Conservation (phyloP, 2,113 vertebrate species). For the Caranx melampygus region DNA sequence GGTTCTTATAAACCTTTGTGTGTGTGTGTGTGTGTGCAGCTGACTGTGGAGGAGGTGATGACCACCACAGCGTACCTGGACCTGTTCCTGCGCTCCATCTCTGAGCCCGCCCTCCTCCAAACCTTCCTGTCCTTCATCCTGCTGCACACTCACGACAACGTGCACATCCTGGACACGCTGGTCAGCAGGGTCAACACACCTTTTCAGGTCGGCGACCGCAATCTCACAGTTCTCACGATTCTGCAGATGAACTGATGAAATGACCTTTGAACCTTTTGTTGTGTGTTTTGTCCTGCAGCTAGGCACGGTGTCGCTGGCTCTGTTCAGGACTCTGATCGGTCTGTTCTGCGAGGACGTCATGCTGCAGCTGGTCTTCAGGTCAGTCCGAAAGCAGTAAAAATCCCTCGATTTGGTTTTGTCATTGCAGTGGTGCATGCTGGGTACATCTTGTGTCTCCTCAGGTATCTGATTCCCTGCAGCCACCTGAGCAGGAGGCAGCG, state of each 20-base stretch:
- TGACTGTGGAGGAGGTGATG: conserved; percentile 97
- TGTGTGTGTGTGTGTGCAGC: conserved; percentile 72
- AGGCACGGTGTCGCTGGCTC: conserved; percentile 93
- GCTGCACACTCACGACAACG: conserved; percentile 91
- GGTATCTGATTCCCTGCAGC: conserved; percentile 93
- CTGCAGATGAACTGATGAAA: neutral
- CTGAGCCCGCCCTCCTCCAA: conserved; percentile 91
- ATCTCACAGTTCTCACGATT: neutral
- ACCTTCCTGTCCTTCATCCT: conserved; percentile 95
- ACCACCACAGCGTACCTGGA: conserved; percentile 95
- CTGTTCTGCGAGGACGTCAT: conserved; percentile 98
- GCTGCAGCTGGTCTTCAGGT: conserved; percentile 96
- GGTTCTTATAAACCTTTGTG: too few species aligned
- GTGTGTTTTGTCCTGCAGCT: conserved; percentile 79
- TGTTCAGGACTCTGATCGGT: conserved; percentile 95
- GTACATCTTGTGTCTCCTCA: conserved; percentile 63
- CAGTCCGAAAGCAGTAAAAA: neutral
- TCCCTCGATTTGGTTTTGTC: neutral
- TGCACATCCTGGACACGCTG: conserved; percentile 93
- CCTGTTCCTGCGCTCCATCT: conserved; percentile 92
- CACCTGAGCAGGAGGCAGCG: conserved; percentile 89
- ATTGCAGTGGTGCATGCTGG: neutral
- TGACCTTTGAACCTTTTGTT: neutral
- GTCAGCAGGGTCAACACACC: conserved; percentile 97
- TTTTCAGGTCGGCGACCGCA: conserved; percentile 87